Conservation (phyloP, 2,797 vertebrate species). For the Eutrigla gurnardus region DNA sequence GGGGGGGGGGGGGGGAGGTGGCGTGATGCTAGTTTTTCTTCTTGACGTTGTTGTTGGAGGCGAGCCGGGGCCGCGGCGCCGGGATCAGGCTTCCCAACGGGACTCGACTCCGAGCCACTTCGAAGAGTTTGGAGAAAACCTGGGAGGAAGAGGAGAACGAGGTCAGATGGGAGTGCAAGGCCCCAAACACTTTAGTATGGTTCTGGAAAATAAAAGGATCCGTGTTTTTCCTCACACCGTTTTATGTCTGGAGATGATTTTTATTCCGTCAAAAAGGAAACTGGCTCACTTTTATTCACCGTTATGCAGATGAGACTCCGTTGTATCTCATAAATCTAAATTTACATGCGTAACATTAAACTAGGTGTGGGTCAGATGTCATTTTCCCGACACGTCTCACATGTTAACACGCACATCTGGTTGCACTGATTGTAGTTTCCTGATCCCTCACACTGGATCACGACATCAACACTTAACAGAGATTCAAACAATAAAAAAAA, state of each 20-base stretch:
- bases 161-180: neutral
- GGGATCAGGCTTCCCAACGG: conserved; percentile 61
- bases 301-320: neutral
- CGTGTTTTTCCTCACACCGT: neutral
- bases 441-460: no score
- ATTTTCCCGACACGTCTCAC: no score
- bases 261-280: no score
- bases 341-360: no score
- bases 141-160: conserved; percentile 61
- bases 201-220: neutral
- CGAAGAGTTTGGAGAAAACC: conserved; percentile 93
- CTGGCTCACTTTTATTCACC: neutral
- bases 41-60: conserved; percentile 91
- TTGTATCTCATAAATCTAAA: neutral
- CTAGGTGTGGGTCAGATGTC: no score
- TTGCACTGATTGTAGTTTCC: no score
- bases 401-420: no score
- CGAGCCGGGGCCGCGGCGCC: conserved; percentile 77
- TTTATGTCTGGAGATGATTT: neutral
- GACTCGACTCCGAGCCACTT: conserved; percentile 87
- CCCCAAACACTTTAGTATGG: neutral
- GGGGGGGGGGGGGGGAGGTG: neutral
- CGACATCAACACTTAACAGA: no score
- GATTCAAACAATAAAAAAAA: no score
- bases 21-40: conserved; percentile 89